Percentiles rank a stretch among this genome's conserved stretches.
Conservation (phyloP, 2,797 vertebrate genomes). For the Epinephelus awoara region DNA sequence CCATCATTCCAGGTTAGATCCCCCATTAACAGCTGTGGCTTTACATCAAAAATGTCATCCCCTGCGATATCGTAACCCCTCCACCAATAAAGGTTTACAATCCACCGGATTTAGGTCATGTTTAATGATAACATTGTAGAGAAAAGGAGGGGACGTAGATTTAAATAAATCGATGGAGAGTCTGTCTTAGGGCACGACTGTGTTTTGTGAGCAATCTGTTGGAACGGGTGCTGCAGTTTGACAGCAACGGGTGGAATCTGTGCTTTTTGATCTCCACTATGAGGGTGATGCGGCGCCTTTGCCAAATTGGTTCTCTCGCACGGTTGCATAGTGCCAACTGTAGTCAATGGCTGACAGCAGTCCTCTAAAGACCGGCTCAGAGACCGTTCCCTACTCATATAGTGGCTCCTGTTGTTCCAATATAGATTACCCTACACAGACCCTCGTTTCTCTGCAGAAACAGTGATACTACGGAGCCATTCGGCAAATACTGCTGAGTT, state of each 20-base stretch:
- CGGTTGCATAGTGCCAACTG: conserved; percentile 40
- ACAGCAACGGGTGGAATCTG: conserved; percentile 40
- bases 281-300: conserved; percentile 1
- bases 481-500: not conserved
- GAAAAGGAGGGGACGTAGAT: not conserved
- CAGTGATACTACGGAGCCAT: not conserved
- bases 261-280: conserved; percentile 37
- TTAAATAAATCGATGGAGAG: conserved; percentile 32
- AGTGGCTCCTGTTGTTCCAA: conserved; percentile 21
- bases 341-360: conserved; percentile 41
- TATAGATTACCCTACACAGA: not conserved
- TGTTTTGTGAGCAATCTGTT: conserved; percentile 31
- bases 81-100: conserved; percentile 57
- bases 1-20: conserved; percentile 46
- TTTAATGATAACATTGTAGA: conserved; percentile 42
- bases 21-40: conserved; percentile 41
- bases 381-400: conserved; percentile 28
- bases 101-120: conserved; percentile 26
- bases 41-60: conserved; percentile 48
- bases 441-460: conserved; percentile 8
- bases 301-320: conserved; percentile 53
- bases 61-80: conserved; percentile 32
- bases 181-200: not conserved
- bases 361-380: conserved; percentile 36
- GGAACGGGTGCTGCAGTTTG: conserved; percentile 20